These are phyloP conservation scores for Orchestes rusci DNA, from an alignment of 2,888 invertebrate genomes.

Conservation along the genomic window DNA sequence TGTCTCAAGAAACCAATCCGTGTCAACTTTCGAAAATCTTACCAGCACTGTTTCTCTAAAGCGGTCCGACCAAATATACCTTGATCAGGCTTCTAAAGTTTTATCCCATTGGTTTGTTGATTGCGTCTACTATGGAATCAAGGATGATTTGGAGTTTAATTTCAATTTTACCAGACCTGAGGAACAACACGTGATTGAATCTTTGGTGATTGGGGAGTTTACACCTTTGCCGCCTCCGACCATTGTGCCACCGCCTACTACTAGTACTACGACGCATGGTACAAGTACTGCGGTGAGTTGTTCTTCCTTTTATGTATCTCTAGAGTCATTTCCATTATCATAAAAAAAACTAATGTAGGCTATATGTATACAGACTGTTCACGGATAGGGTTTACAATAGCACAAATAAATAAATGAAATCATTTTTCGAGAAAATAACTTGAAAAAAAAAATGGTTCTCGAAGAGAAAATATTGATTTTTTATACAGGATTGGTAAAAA, in stretches of 20 bases:
- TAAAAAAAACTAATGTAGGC: too few relatives aligned
- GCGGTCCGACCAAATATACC: constrained; percentile 54
- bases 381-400: too few relatives aligned
- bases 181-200: constrained; percentile 57
- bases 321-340: too few relatives aligned
- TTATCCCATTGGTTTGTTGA: constrained; percentile 74
- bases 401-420: too few relatives aligned
- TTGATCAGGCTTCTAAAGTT: constrained; percentile 51
- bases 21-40: constrained; percentile 56
- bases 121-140: constrained; percentile 61
- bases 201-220: constrained; percentile 63
- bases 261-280: constrained; percentile 26
- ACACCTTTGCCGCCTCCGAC: constrained; percentile 49
- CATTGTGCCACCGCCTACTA: constrained; percentile 33
- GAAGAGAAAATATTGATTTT: too few relatives aligned
- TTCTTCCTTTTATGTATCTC: too few relatives aligned
- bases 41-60: constrained; percentile 53
- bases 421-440: too few relatives aligned
- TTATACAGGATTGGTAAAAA: too few relatives aligned
- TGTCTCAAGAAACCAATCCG: constrained; percentile 50
- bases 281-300: constrained; percentile 25
- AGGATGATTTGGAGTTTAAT: constrained; percentile 53
- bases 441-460: too few relatives aligned
- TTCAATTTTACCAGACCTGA: constrained; percentile 59
- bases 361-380: too few relatives aligned